Base-by-base conservation (phyloP, 2,888 invertebrate species). In the Stenurella melanura region DNA sequence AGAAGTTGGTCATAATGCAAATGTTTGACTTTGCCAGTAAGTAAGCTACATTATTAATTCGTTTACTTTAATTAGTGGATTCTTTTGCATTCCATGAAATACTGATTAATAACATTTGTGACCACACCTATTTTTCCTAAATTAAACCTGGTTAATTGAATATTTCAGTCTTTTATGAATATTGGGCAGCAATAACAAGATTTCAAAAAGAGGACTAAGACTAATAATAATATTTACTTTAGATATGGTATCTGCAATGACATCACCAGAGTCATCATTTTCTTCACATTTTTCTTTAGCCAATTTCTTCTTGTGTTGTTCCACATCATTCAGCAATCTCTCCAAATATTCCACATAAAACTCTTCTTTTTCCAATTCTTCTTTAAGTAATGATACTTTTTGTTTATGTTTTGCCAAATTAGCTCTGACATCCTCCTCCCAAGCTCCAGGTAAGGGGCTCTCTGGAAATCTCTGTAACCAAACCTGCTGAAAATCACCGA, bases 401-500 rank as follows among this genome's bases (percentile, higher is more conserved):
- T 95, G 94, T 91, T 95, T 95, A 92, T 97, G 97, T 90, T 96
- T 95, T 87, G 95, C 93, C 86, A 97, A 92, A 91, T 96, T 96
- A 84, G 96, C 95, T 88, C 96, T 93, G 88, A 97, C 96, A 92
- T 97, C 96, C 91, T 96, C 96, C 90, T 96, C 96, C 96, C 96
- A 96, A 89, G 96, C 96, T 89, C 95, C 95, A 89, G 97, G 96
- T 86, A 97, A 92, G 85, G 95, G 95, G 91, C 96, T 96, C 88
- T 96, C 96, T 84, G 96, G 96, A 92, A 96, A 97, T 88, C 96
- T 93, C 92, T 96, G 95, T 91, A 94, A 93, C 96, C 97, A 97
- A 90, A 96, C 95, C 90, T 95, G 95, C 91, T 96, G 96, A 91
- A 96, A 96, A 92, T 96, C 96, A 89, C 95, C 94, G 90, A 96